These are phyloP conservation scores for Dryomyza anilis DNA, from an alignment of 2,888 invertebrate genomes.

Conservation along the genomic window DNA sequence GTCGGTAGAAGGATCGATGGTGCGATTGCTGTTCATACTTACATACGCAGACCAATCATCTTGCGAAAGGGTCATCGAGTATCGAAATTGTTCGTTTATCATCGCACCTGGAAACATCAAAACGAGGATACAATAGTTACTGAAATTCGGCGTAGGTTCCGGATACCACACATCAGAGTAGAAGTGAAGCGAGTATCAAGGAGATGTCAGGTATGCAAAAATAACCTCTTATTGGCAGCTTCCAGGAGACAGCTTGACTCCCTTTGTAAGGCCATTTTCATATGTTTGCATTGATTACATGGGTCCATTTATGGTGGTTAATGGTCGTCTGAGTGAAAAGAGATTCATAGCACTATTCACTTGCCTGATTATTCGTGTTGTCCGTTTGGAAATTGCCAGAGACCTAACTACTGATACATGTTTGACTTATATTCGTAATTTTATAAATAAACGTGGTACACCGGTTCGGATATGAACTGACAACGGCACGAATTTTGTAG, in stretches of 20 bases:
- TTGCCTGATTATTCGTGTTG: constrained; percentile 29
- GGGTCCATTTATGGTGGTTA: constrained; percentile 30
- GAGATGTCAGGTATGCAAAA: too few species aligned
- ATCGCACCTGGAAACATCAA: background rate
- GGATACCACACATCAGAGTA: too few species aligned
- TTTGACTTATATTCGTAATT: too few species aligned
- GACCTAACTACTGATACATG: too few species aligned
- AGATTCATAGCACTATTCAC: constrained; percentile 29
- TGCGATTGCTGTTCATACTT: background rate
- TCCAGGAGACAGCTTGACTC: constrained; percentile 11
- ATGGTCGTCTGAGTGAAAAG: constrained; percentile 25
- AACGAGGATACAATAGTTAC: background rate
- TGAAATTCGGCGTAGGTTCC: background rate
- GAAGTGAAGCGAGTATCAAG: too few species aligned
- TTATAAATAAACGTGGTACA: too few species aligned
- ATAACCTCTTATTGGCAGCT: background rate
- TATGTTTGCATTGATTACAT: constrained; percentile 29
- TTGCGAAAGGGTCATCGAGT: too few species aligned
- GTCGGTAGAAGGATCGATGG: background rate
- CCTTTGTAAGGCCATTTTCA: constrained; percentile 17
- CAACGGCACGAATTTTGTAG: too few species aligned
- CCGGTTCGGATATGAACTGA: too few species aligned
- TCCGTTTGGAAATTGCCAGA: too few species aligned
- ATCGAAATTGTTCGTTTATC: background rate
- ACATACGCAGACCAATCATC: too few species aligned